Base-by-base conservation (phyloP, 2,888 invertebrate species). In the Melitaea athalia region DNA sequence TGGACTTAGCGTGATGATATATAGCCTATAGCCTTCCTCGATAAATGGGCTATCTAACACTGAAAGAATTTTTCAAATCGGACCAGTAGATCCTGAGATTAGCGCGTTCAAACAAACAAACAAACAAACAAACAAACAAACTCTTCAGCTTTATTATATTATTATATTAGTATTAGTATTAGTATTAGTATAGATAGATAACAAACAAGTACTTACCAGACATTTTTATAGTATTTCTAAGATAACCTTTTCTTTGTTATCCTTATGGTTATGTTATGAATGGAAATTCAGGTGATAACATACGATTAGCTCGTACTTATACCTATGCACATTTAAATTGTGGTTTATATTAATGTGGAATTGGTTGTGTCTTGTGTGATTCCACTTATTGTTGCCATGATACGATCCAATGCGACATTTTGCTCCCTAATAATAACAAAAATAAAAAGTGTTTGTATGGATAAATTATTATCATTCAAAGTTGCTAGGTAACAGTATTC, bases 391-490 rank as follows among this genome's bases (percentile, higher is more conserved):
- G 91, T 91, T 91, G 90, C 91, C 88, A 89, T 78, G 91, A 77
- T 79, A 87, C 87, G 82, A 78, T 78, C 78, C 82, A 83, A 79
- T 89, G 90, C 91, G 90, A 85, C 91, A 89, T 86, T 86, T 81
- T 74, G 53, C 50, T 67, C 62, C 70, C 68, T 68, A 72, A 71
- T 85, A 82, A 86, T 80, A 84, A 84, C 79, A 85, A 84, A 84
- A 84, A 82, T 24, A 81, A 77, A 68, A 64, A 80, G 80, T 74
- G 67, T 79, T 79, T 73, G 76, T 77, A 76, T 68, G 68, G 75
- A 79, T 80, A 79, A 77, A 80, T 80, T 79, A 76, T 77, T 76
- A 76, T 74, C 72, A 14, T 55, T 65, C 33, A 59, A 47, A 17
- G 86, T 87, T 83, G 80, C 89, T 80, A 74, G 65, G 88, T 78